phyloP scores from a whole-genome alignment of 1,140 invertebrate genomes.

The Zaprionus africanus region DNA sequence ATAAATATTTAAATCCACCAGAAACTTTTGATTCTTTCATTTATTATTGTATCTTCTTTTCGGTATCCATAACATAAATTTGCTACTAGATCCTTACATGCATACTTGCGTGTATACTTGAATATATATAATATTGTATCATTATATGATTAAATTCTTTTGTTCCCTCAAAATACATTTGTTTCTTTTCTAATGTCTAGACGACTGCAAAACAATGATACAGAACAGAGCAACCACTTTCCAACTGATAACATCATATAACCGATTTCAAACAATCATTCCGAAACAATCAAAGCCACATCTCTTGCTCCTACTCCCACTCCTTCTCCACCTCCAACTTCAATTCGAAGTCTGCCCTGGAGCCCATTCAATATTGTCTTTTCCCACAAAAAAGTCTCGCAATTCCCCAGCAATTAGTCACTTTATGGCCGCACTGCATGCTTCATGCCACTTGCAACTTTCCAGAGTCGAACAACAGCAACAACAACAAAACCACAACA shows the following conservation, averaged over 20 bases:
- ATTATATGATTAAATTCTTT: too few species aligned
- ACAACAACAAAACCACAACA: conserved; percentile 11
- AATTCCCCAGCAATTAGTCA: conserved; percentile 41
- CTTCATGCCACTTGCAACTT: conserved; percentile 45
- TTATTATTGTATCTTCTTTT: too few species aligned
- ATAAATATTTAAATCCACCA: too few species aligned
- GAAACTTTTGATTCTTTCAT: too few species aligned
- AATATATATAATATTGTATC: too few species aligned
- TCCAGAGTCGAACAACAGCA: conserved; percentile 38
- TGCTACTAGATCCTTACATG: too few species aligned
- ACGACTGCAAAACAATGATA: too few species aligned
- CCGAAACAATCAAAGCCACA: not conserved
- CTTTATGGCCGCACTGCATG: conserved; percentile 29
- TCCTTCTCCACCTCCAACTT: not conserved
- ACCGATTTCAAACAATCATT: not conserved
- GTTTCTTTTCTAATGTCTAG: not conserved
- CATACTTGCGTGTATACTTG: too few species aligned
- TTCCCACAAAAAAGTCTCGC: conserved; percentile 29
- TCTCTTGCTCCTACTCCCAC: not conserved
- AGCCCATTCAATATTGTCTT: conserved; percentile 35
- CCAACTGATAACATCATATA: not conserved
- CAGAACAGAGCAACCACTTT: too few species aligned
- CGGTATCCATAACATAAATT: too few species aligned
- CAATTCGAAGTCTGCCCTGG: not conserved
- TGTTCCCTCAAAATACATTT: not conserved